Percentiles rank a stretch among this genome's conserved stretches.
Conservation (phyloP, 2,113 vertebrate species). For the Epinephelus cyanopodus region DNA sequence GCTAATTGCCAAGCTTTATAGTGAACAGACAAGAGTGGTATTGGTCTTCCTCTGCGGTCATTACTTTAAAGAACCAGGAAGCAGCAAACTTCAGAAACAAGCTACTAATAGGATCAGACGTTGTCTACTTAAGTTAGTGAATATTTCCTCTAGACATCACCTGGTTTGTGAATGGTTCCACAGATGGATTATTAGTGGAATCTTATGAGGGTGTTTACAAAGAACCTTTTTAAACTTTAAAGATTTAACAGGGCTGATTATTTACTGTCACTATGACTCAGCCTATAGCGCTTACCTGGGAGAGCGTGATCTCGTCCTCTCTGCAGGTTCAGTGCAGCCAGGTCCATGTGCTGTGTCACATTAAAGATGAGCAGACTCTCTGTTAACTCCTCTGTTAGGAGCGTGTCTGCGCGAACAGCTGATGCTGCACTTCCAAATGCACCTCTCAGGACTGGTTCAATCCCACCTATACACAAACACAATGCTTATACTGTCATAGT, state of each 20-base stretch:
- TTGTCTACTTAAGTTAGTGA: background rate
- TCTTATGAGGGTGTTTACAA: background rate
- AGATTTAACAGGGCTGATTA: background rate
- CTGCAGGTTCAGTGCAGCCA: constrained; percentile 94
- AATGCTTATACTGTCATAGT: background rate
- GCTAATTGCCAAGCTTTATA: background rate
- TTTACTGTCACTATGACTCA: background rate
- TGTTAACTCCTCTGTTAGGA: constrained; percentile 91
- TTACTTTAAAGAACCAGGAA: no score
- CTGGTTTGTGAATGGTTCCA: background rate
- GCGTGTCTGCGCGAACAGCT: constrained; percentile 79
- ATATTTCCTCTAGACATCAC: background rate
- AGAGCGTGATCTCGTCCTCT: constrained; percentile 95
- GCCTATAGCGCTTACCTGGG: constrained; percentile 84
- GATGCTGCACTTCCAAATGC: constrained; percentile 88
- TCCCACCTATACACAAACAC: constrained; percentile 86
- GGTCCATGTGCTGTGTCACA: constrained; percentile 85
- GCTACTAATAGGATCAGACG: no score
- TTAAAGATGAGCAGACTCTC: constrained; percentile 88
- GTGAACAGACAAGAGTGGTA: background rate
- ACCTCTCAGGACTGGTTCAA: constrained; percentile 93
- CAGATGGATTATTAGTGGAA: background rate
- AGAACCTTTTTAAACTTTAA: background rate
- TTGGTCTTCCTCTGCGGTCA: background rate
- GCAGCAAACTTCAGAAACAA: no score